phyloP scores from a whole-genome alignment of 2,113 vertebrate species.

The Tragelaphus strepsiceros region DNA sequence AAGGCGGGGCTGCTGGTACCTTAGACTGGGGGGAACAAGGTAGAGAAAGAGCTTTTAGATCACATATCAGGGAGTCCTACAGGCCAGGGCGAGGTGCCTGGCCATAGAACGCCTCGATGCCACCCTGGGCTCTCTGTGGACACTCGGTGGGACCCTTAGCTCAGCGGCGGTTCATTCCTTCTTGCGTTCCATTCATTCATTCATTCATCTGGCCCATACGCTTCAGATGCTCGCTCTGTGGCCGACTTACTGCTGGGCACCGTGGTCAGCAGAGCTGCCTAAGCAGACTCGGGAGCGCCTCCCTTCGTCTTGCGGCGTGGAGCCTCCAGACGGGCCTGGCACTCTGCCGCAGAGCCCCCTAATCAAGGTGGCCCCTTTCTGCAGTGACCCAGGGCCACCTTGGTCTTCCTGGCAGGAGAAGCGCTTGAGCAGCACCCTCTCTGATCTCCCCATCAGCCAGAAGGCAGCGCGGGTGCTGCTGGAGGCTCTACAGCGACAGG shows the following conservation, averaged over 20 bases:
- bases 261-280: not conserved
- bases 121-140: not conserved
- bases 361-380: not conserved
- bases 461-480: not conserved
- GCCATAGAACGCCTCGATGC: too few species aligned
- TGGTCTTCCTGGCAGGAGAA: not conserved
- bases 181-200: not conserved
- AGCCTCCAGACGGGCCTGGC: not conserved
- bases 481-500: not conserved
- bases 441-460: not conserved
- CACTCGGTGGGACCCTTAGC: not conserved
- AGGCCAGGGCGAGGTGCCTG: not conserved
- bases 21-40: too few species aligned
- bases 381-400: not conserved
- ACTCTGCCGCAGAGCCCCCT: not conserved
- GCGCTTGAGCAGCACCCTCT: too few species aligned
- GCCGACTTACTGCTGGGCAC: not conserved
- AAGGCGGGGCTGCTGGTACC: not conserved
- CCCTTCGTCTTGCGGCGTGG: not conserved
- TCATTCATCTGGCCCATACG: not conserved
- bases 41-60: not conserved
- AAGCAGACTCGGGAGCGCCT: not conserved
- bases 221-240: not conserved
- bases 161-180: not conserved
- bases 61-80: accelerated